Evolutionary conservation across 2,888 invertebrate genomes (phyloP).

Genomic region (Chouioia cunea): DNA sequence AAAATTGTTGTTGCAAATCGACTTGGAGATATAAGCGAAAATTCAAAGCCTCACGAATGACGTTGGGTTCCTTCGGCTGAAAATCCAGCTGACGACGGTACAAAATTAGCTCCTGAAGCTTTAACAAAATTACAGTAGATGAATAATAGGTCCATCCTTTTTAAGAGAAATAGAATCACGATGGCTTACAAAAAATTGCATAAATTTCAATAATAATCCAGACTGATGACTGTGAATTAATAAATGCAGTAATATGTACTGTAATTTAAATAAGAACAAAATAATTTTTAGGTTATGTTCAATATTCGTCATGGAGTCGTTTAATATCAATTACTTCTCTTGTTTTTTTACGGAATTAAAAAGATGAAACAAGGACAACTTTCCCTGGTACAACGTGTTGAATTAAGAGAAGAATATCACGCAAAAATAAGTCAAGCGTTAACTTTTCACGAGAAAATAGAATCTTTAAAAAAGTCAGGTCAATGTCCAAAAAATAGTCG

Average conservation of each 20-base stretch:
- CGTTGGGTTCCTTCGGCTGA: background rate
- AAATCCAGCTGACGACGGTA: background rate
- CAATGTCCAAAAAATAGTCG: slow-evolving; percentile 6
- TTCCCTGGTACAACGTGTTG: too few relatives aligned
- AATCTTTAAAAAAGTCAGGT: background rate
- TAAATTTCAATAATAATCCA: background rate
- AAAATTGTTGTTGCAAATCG: background rate
- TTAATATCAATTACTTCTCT: too few relatives aligned
- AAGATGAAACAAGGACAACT: too few relatives aligned
- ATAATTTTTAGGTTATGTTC: too few relatives aligned
- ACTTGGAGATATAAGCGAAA: background rate
- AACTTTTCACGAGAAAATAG: background rate
- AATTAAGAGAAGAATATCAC: too few relatives aligned
- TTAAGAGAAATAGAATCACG: background rate
- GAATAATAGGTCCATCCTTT: background rate
- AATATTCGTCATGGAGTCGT: too few relatives aligned
- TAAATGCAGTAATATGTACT: too few relatives aligned
- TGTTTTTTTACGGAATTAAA: too few relatives aligned
- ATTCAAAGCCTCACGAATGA: background rate
- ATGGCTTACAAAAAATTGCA: slow-evolving; percentile 1
- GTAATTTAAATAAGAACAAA: too few relatives aligned
- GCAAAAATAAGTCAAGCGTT: slow-evolving; percentile 4
- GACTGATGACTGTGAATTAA: too few relatives aligned
- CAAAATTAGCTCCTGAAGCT: background rate
- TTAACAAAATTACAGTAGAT: background rate